Evolutionary conservation across 2,888 invertebrate genomes (phyloP), one percentile per base, ranked within the genome.

Genomic region (Apamea anceps): DNA sequence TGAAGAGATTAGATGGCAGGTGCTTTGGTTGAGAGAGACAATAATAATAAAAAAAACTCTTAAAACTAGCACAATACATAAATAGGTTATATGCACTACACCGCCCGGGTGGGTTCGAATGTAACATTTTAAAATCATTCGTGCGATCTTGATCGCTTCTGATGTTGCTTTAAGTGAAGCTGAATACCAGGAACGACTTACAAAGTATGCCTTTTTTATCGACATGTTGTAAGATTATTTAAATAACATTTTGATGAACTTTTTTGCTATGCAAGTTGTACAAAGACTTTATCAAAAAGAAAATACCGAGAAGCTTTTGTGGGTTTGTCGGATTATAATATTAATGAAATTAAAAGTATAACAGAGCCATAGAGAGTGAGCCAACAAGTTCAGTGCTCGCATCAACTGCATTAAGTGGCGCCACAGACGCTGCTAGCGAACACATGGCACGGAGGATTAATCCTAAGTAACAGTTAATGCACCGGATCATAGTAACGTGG

Each of bases 371-470:
- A 60, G 25, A 32, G 28, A 48, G 45, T 21, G n/a, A 37, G 32
- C 18, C 18, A 70, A 80, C 57, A 63, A 79, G 79, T 87, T 87
- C 87, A 84, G 68, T 71, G 85, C 32, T 79, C 85, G 65, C 80
- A 79, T 84, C 70, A 79, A 21, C 25, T 79, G 87, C 84, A 84
- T 73, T 73, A 15, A 66, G 28, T 45, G 37, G 45, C n/a, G 51
- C 42, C 72, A 37, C 72, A 73, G 85, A 70, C 68, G 48, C 63
- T 37, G 82, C 63, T 37, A 28, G 37, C 2, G 72, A 21, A 25
- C 79, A 84, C 62, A 77, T 77, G 87, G 15, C 63, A 25, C 32
- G 18, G 28, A 25, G 15, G 45, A 68, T 72, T 63, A 65, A 25
- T 72, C 32, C 71, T 37, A n/a, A 37, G 45, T 70, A 48, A 42